Percentiles rank a stretch among this genome's conserved stretches.
Evolutionary conservation across 2,797 vertebrate species (phyloP).

Genomic region (Coregonus ussuriensis): DNA sequence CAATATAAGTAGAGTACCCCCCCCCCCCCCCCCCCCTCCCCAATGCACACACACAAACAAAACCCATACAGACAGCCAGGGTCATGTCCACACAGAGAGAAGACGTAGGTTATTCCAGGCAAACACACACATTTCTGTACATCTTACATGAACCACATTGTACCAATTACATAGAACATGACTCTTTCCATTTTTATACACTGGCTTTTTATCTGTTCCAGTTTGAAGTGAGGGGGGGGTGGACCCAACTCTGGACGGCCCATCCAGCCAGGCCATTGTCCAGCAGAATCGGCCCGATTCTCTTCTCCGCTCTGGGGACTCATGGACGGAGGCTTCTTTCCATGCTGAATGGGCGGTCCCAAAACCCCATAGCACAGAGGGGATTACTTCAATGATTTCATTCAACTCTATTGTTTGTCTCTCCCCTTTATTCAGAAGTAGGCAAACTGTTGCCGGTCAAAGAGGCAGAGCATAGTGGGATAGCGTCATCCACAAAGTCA

Average conservation of each 20-base stretch:
- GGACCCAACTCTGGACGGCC: slow-evolving; percentile 6
- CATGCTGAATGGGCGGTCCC: slow-evolving; percentile 45
- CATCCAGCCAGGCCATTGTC: slow-evolving; percentile 17
- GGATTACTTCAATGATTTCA: slow-evolving; percentile 75
- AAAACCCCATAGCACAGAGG: slow-evolving; percentile 46
- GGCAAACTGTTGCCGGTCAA: slow-evolving; percentile 30
- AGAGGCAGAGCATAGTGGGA: slow-evolving; percentile 10
- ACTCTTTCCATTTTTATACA: not conserved
- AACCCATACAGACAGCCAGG: not conserved
- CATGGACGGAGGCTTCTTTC: not conserved
- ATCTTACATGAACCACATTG: slow-evolving; percentile 7
- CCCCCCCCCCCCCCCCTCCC: too few relatives aligned
- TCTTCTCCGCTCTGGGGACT: slow-evolving; percentile 5
- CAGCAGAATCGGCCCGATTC: slow-evolving; percentile 22
- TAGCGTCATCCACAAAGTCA: not conserved
- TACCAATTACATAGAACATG: slow-evolving; percentile 33
- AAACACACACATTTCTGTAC: not conserved
- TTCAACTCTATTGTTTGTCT: slow-evolving; percentile 67
- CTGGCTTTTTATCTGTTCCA: slow-evolving; percentile 9
- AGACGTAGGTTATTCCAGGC: too few relatives aligned
- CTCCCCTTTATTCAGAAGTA: slow-evolving; percentile 26
- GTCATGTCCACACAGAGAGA: not conserved
- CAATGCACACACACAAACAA: not conserved
- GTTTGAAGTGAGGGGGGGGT: slow-evolving; percentile 21
- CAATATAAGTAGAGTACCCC: too few relatives aligned